Conservation (phyloP, 2,113 vertebrate genomes). For the Lophura nycthemera region DNA sequence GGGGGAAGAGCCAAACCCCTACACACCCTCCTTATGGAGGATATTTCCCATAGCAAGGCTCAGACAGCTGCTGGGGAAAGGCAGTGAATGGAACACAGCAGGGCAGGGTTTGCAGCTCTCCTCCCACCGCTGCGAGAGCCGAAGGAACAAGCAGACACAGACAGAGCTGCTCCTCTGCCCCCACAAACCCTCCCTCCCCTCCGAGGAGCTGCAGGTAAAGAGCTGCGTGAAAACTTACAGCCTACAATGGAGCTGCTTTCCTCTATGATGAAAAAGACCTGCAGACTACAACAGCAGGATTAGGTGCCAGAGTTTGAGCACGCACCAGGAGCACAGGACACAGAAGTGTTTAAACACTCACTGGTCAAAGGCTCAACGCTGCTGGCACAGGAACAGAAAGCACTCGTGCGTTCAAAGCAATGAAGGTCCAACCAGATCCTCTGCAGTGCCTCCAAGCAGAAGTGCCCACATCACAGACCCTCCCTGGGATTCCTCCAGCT, state of each 20-base stretch:
- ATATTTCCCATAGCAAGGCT: background rate
- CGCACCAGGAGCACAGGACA: background rate
- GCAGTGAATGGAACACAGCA: accelerated
- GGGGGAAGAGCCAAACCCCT: background rate
- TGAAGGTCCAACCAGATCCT: background rate
- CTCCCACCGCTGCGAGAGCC: accelerated
- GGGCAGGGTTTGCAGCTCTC: too few relatives aligned
- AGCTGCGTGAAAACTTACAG: background rate
- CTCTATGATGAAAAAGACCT: accelerated
- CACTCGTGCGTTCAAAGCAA: background rate
- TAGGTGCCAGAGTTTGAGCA: accelerated
- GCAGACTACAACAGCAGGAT: background rate
- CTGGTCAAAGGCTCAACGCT: background rate
- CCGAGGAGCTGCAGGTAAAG: background rate
- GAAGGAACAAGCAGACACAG: background rate
- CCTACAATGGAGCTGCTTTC: accelerated
- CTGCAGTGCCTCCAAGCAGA: background rate
- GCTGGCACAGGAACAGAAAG: background rate
- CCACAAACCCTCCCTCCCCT: background rate
- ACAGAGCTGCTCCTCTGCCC: background rate
- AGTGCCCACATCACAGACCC: accelerated
- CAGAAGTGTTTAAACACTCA: background rate
- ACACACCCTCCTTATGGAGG: accelerated
- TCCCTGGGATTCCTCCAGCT: background rate
- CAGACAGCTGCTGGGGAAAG: background rate